These are phyloP conservation scores for Phaethornis superciliosus DNA, from an alignment of 2,113 vertebrate species.

Conservation along the genomic window DNA sequence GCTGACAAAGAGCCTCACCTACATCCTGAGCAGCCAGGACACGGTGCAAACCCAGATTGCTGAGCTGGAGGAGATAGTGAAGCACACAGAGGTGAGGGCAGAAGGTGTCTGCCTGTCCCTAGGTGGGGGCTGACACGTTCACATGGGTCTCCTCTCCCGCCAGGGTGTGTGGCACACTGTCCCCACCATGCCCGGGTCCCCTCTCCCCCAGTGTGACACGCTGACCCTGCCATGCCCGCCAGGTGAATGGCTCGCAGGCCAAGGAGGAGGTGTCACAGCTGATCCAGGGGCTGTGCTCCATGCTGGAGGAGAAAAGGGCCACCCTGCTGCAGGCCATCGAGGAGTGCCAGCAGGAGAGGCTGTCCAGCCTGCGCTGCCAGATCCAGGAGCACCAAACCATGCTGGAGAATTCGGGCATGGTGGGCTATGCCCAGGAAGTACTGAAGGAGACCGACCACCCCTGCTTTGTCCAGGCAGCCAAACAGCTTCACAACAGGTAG, in stretches of 20 bases:
- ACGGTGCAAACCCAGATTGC: constrained; percentile 90
- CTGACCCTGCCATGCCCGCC: neutral
- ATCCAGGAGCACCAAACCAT: constrained; percentile 87
- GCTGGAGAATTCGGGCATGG: constrained; percentile 89
- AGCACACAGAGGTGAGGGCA: constrained; percentile 88
- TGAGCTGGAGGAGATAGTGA: constrained; percentile 88
- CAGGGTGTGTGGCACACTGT: no score
- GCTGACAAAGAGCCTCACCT: constrained; percentile 89
- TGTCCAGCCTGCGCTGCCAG: constrained; percentile 82
- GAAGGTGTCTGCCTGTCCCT: neutral
- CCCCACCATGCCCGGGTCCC: neutral
- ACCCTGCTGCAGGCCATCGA: constrained; percentile 84
- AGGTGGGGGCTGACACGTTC: no score
- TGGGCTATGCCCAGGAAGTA: constrained; percentile 93
- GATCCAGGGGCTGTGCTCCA: constrained; percentile 82
- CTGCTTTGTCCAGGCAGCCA: constrained; percentile 94
- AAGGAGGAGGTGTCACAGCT: constrained; percentile 87
- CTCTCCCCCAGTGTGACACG: fast-evolving
- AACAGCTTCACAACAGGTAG: constrained; percentile 91
- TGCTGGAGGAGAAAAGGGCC: constrained; percentile 86
- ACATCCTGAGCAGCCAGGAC: constrained; percentile 92
- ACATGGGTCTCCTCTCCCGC: no score
- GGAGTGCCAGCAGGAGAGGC: constrained; percentile 81
- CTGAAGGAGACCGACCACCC: constrained; percentile 93
- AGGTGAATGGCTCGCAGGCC: constrained; percentile 87